Evolutionary conservation across 2,888 invertebrate species (phyloP), one percentile per base, ranked within the genome.

Genomic region (Coelinius sp.): DNA sequence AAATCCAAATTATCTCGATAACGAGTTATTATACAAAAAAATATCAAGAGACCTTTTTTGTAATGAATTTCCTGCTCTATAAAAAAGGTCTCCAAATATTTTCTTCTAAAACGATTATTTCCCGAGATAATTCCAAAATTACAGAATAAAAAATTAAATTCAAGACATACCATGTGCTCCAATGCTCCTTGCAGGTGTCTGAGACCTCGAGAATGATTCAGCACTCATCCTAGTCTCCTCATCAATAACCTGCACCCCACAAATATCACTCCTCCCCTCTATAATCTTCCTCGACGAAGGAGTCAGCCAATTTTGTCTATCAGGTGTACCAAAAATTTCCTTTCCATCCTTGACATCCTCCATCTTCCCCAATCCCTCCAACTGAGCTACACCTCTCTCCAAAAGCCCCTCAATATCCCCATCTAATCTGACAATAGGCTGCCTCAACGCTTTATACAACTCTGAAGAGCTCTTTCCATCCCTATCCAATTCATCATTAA

Each of bases 211-310:
- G 12, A 82, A 78, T 2, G 85, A 86, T 70, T 88, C 87, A 1
- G 89, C 89, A 77, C 90, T 90, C 90, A 90, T 90, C 73, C 90
- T 82, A 0, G 90, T 90, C 77, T 90, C 90, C 77, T 90, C 90
- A 73, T 90, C 90, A 73, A 90, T 89, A 24, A 88, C 88, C 74
- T 89, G 88, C 1, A 89, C 84, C 1, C 85, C 83, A 12, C 85
- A 85, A n/a, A 86, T 80, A 41, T 78, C 78, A 71, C 84, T 84
- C 24, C 76, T 78, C 63, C 80, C 82, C n/a, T 76, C 74, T 2
- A 80, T 67, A 31, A 78, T 75, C 72, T 82, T 83, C 65, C 83
- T 85, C 0, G 84, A 82, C 5, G 82, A 75, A 10, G 87, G 87
- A 0, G 87, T 82, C 8, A 87, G 74, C 87, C 87, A 87, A 68